Percentiles rank a stretch among this genome's conserved stretches.
These are phyloP conservation scores for Chondrosia reniformis DNA, from an alignment of 37 sponge, comb jelly and placozoan genomes.

Conservation along the genomic window DNA sequence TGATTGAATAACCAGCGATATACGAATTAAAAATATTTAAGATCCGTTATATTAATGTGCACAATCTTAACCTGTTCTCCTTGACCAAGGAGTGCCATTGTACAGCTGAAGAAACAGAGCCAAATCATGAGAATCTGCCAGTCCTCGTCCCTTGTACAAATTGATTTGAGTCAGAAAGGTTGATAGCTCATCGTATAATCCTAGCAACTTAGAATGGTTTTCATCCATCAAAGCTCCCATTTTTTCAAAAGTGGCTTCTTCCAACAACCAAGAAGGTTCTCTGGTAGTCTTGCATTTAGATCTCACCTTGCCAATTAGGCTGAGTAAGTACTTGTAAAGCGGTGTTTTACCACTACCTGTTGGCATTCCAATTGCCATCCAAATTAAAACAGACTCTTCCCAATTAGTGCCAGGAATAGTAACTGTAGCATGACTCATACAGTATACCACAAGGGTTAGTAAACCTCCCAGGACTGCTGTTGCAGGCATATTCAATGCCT, in stretches of 20 bases:
- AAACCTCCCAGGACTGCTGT: slow-evolving; percentile 21
- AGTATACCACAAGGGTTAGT: neutral
- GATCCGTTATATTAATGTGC: too few relatives aligned
- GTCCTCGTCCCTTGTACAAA: slow-evolving; percentile 18
- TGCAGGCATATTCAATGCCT: slow-evolving; percentile 18
- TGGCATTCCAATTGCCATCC: slow-evolving; percentile 38
- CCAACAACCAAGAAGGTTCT: slow-evolving; percentile 37
- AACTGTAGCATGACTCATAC: slow-evolving; percentile 21
- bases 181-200: slow-evolving; percentile 49
- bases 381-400: slow-evolving; percentile 32
- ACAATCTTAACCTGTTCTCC: slow-evolving; percentile 52
- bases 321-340: slow-evolving; percentile 26
- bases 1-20: too few relatives aligned
- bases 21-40: too few relatives aligned
- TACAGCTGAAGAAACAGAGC: slow-evolving; percentile 48
- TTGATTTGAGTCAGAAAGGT: slow-evolving; percentile 49
- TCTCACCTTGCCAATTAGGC: neutral
- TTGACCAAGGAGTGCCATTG: slow-evolving; percentile 28
- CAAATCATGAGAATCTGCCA: slow-evolving; percentile 41
- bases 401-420: slow-evolving; percentile 20
- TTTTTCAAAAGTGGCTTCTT: slow-evolving; percentile 44
- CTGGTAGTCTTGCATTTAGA: neutral
- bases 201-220: slow-evolving; percentile 22
- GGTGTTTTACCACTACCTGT: slow-evolving; percentile 37
- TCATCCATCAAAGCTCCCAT: slow-evolving; percentile 58